A percentile compares a stretch with the other conserved stretches of the same genome.
These are phyloP conservation scores for Pollicipes pollicipes DNA, from an alignment of 1,140 invertebrate species.

Conservation along the genomic window DNA sequence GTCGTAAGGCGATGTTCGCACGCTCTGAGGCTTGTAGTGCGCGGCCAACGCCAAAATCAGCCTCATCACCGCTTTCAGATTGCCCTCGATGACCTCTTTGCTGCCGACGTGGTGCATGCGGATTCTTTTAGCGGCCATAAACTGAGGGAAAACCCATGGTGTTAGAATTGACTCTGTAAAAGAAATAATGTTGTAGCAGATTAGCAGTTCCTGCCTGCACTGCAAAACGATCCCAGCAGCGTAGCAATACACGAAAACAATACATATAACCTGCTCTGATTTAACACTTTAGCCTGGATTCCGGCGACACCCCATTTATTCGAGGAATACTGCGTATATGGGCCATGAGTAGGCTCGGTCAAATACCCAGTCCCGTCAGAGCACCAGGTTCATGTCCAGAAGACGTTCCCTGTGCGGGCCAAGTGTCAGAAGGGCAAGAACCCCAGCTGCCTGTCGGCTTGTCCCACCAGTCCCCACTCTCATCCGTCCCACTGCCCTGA, in stretches of 20 bases:
- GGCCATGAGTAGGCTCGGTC: too few relatives aligned
- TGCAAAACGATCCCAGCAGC: neutral
- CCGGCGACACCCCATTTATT: too few relatives aligned
- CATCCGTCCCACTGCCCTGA: too few relatives aligned
- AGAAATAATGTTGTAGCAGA: neutral
- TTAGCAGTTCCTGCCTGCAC: neutral
- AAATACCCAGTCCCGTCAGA: too few relatives aligned
- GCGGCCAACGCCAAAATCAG: constrained; percentile 32
- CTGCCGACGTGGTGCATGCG: constrained; percentile 21
- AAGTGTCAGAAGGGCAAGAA: too few relatives aligned
- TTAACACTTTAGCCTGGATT: too few relatives aligned
- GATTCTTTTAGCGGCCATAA: constrained; percentile 22
- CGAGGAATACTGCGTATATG: too few relatives aligned
- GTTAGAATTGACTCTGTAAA: too few relatives aligned
- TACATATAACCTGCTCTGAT: neutral
- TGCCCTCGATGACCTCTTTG: constrained; percentile 30
- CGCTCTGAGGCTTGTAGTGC: constrained; percentile 31
- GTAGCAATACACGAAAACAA: neutral
- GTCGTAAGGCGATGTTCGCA: constrained; percentile 14
- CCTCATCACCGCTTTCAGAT: constrained; percentile 33
- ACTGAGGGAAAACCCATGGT: constrained; percentile 11
- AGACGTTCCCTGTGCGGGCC: too few relatives aligned
- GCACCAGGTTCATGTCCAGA: too few relatives aligned
- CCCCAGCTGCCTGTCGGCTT: too few relatives aligned
- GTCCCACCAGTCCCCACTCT: too few relatives aligned